These are phyloP conservation scores for Tachycineta bicolor DNA, from an alignment of 2,113 vertebrate species.

Conservation along the genomic window DNA sequence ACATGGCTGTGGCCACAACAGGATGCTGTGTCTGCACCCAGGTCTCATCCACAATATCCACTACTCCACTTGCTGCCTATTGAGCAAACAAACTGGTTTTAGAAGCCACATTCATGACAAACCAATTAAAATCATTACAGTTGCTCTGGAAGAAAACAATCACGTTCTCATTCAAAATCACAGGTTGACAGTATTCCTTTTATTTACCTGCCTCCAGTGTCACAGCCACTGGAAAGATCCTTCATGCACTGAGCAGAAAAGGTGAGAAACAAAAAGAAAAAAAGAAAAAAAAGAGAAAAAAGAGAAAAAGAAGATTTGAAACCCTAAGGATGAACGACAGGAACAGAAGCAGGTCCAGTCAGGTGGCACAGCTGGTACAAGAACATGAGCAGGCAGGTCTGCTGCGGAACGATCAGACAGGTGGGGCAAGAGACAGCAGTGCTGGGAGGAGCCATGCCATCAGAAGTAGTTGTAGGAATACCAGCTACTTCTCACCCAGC, in stretches of 20 bases:
- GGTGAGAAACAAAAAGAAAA: neutral
- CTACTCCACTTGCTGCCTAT: neutral
- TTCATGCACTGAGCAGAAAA: neutral
- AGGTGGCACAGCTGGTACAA: neutral
- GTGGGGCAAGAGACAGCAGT: neutral
- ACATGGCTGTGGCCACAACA: neutral
- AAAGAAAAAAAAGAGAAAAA: neutral
- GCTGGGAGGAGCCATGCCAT: neutral
- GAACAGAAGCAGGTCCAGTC: neutral
- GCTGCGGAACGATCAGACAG: neutral
- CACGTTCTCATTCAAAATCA: neutral
- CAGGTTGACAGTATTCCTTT: neutral
- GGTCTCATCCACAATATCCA: neutral
- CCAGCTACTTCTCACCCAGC: neutral
- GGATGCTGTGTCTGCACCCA: neutral
- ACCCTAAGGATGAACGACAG: neutral
- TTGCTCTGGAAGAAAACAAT: neutral
- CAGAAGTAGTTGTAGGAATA: neutral
- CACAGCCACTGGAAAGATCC: neutral
- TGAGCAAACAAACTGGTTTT: neutral
- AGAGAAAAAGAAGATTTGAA: neutral
- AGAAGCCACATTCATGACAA: neutral
- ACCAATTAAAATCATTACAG: neutral
- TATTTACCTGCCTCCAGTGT: neutral
- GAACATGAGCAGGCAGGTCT: neutral